Percentiles rank a stretch among this genome's conserved stretches.
Evolutionary conservation across 2,797 vertebrate genomes (phyloP).

Genomic region (Cryptoprocta ferox): DNA sequence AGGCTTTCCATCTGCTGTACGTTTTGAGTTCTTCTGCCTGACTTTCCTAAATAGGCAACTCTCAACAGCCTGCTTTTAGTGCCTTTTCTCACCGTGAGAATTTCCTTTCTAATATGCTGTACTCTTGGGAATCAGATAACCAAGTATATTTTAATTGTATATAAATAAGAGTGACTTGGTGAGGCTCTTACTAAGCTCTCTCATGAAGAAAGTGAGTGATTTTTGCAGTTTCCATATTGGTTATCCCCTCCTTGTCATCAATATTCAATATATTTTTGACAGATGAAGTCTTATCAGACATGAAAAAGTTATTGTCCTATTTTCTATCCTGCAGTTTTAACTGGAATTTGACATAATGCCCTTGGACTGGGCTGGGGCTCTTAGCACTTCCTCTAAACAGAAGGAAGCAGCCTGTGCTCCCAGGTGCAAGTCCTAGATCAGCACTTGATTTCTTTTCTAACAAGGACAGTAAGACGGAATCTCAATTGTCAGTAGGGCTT

Average conservation of each 20-base stretch:
- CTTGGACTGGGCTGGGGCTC: neutral
- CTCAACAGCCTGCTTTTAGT: neutral
- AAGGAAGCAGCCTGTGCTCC: neutral
- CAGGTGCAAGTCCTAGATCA: neutral
- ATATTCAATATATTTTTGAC: neutral
- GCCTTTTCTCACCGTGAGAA: slow-evolving; percentile 13
- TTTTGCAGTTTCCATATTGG: neutral
- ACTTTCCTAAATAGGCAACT: neutral
- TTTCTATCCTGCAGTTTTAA: neutral
- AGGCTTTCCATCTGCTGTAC: neutral
- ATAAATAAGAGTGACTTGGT: neutral
- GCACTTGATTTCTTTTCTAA: neutral
- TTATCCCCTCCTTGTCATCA: neutral
- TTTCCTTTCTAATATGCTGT: slow-evolving; percentile 3
- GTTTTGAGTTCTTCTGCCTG: neutral
- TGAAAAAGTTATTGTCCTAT: neutral
- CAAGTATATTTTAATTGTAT: neutral
- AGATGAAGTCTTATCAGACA: neutral
- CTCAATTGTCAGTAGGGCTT: neutral
- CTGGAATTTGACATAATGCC: neutral
- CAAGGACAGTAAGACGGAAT: neutral
- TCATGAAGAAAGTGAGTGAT: neutral
- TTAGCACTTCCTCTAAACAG: neutral
- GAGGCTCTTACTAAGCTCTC: neutral
- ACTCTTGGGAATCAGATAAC: neutral